Conservation (phyloP, 2,113 vertebrate species). For the Carlito syrichta region DNA sequence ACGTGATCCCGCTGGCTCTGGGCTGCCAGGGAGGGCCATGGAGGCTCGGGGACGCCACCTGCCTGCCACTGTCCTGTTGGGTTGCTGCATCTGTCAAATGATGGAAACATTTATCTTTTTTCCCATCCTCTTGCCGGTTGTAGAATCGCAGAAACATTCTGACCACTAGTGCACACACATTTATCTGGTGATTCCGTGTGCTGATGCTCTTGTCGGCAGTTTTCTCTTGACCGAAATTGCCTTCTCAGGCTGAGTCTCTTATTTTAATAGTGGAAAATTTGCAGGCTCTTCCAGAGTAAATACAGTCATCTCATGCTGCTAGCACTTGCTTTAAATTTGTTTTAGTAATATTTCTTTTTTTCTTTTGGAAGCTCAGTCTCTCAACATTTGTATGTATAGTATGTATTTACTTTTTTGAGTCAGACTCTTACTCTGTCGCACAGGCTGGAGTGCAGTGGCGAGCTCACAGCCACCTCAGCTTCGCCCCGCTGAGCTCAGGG, state of each 20-base stretch:
- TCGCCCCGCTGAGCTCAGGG: too few relatives aligned
- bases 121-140: background rate
- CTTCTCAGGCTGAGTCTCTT: background rate
- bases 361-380: background rate
- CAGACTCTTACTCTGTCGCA: too few relatives aligned
- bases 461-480: too few relatives aligned
- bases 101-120: background rate
- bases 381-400: too few relatives aligned
- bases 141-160: background rate
- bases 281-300: background rate
- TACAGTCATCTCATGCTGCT: background rate
- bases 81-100: background rate
- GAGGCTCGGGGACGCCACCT: background rate
- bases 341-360: background rate
- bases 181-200: background rate
- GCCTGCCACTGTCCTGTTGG: background rate
- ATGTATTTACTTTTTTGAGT: too few relatives aligned
- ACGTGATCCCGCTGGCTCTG: background rate
- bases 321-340: background rate
- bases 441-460: too few relatives aligned
- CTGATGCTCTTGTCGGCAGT: background rate
- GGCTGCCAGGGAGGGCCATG: background rate
- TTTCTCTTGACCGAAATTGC: background rate
- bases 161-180: background rate
- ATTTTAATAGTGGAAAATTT: background rate